These are phyloP conservation scores for Bombus waltoni DNA, from an alignment of 1,140 invertebrate species.

Conservation along the genomic window DNA sequence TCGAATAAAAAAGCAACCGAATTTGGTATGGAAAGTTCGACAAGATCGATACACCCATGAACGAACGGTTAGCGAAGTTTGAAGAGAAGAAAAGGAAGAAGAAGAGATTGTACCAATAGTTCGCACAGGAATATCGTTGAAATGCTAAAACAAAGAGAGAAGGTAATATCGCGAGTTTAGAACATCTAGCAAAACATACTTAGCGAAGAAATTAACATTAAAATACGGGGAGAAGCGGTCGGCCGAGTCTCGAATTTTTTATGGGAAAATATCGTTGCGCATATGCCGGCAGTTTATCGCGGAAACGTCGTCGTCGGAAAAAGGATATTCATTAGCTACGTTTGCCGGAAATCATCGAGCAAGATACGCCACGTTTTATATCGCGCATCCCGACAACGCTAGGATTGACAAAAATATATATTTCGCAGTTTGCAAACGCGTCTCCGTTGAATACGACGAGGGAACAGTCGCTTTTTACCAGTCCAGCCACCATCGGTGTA, in stretches of 20 bases:
- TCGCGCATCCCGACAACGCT: too few relatives aligned
- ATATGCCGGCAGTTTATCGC: background rate
- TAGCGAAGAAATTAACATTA: background rate
- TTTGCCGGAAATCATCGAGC: conserved; percentile 16
- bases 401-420: conserved; percentile 20
- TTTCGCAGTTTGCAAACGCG: conserved; percentile 13
- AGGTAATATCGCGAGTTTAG: background rate
- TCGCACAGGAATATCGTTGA: background rate
- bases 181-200: background rate
- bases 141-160: background rate
- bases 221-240: background rate
- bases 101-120: background rate
- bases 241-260: background rate
- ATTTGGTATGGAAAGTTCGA: background rate
- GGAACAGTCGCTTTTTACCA: background rate
- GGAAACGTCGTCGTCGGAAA: background rate
- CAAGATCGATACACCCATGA: background rate
- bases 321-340: conserved; percentile 5
- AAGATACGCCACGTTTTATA: background rate
- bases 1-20: too few relatives aligned
- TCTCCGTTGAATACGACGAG: background rate
- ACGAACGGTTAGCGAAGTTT: background rate
- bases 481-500: background rate
- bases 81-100: background rate
- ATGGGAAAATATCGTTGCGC: background rate